Evolutionary conservation across 2,888 invertebrate genomes (phyloP).

Genomic region (Aporophyla nigra): DNA sequence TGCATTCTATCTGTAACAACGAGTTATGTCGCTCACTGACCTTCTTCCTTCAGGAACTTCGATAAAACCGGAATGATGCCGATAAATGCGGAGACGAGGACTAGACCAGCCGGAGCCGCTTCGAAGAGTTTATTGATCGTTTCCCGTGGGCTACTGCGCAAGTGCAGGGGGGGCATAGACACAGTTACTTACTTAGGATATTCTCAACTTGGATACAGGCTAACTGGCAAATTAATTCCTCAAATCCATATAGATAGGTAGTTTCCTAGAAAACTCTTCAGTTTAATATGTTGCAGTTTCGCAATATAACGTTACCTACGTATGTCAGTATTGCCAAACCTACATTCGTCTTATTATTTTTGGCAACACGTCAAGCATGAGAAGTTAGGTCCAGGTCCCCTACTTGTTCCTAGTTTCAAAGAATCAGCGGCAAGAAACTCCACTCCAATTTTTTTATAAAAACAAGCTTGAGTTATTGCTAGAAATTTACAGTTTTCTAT

Average conservation of each 20-base stretch:
- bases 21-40: constrained; percentile 35
- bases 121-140: constrained; percentile 45
- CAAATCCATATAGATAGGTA: neutral
- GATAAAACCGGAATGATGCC: constrained; percentile 43
- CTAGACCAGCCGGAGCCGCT: neutral
- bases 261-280: neutral
- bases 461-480: no score
- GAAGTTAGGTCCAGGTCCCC: neutral
- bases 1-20: neutral
- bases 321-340: neutral
- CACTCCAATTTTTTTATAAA: neutral
- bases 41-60: constrained; percentile 29
- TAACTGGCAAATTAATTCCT: neutral
- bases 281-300: neutral
- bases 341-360: constrained; percentile 8
- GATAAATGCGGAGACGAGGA: constrained; percentile 1
- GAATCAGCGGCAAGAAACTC: neutral
- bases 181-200: constrained; percentile 8
- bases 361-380: neutral
- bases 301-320: neutral
- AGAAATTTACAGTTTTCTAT: neutral
- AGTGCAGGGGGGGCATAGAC: constrained; percentile 34
- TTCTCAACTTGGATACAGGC: neutral
- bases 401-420: neutral
- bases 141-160: constrained; percentile 41